A percentile compares a stretch with the other conserved stretches of the same genome.
These are phyloP conservation scores for Alexandromys fortis DNA, from an alignment of 2,113 vertebrate genomes.

Conservation along the genomic window DNA sequence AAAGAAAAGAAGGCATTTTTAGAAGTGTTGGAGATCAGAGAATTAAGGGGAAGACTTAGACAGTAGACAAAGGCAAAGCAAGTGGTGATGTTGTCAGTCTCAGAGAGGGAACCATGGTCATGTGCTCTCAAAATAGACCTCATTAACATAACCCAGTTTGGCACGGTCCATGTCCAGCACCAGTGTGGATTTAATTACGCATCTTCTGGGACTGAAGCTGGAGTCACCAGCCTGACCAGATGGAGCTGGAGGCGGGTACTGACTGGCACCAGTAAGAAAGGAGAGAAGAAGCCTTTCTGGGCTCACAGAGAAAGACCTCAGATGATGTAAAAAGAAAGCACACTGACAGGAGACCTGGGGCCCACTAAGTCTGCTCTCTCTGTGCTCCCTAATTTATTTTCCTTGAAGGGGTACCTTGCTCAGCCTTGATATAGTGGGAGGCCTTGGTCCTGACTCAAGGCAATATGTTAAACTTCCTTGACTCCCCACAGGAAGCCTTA, in stretches of 20 bases:
- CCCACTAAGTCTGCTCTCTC: not conserved
- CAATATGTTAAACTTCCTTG: too few relatives aligned
- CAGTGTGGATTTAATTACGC: not conserved
- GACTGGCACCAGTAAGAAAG: not conserved
- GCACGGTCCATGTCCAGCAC: not conserved
- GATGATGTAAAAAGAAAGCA: not conserved
- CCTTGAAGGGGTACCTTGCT: too few relatives aligned
- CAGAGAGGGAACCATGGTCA: not conserved
- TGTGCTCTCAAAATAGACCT: not conserved
- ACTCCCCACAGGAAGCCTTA: too few relatives aligned
- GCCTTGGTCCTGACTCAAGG: too few relatives aligned
- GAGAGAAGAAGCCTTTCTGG: too few relatives aligned
- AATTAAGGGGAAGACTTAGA: not conserved
- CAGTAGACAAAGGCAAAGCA: not conserved
- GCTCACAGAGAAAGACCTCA: not conserved
- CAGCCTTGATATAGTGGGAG: too few relatives aligned
- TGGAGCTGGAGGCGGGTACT: accelerated
- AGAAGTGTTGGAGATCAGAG: not conserved
- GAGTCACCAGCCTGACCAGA: not conserved
- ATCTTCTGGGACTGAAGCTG: not conserved
- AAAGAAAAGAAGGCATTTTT: not conserved
- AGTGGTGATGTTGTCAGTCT: not conserved
- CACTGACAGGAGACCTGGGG: not conserved
- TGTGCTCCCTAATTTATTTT: not conserved
- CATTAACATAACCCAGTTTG: constrained; percentile 34